Evolutionary conservation across 2,888 invertebrate genomes (phyloP), one percentile per base, ranked within the genome.

Genomic region (Notodonta ziczac): DNA sequence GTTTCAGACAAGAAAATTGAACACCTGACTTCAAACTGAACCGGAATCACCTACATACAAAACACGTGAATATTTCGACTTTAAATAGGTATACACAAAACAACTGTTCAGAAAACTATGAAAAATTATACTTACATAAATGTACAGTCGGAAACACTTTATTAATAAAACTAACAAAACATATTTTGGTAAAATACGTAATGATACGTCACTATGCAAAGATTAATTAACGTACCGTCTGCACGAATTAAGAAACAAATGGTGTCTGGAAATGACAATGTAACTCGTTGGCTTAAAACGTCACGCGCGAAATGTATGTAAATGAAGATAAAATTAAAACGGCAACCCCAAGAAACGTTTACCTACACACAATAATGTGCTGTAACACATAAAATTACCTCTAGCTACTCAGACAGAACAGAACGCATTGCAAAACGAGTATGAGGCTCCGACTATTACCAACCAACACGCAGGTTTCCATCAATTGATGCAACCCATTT

Each of bases 11-110:
- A 46, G 13, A 75, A 72, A 70, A 72, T 64, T 71, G 65, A 78
- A 81, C 83, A 85, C 84, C 85, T 85, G 83, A 75, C 61, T 62
- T 61, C 48, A 64, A 59, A 63, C 55, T 40, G 24, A 67, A 73
- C 67, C 65, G 56, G 67, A 61, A 14, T 65, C 67, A 65, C 63
- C 67, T 40, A 73, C 73, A 57, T 35, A 61, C 16, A 16, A 50
- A 50, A 50, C 48, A n/a, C n/a, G 48, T 48, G n/a, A 48, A 48
- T 48, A n/a, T 5, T 42, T 13, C 48, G 48, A 48, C 12, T 48
- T 48, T 48, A 48, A 14, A 48, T 14, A 14, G 6, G 10, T 42
- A 46, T 4, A 4, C n/a, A n/a, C 50, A 16, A 8, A 50, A 16
- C n/a, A 50, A 14, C 14, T 14, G n/a, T 16, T 1, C 2, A 50